phyloP scores from a whole-genome alignment of 2,797 vertebrate species.

The Labeo calbasu region DNA sequence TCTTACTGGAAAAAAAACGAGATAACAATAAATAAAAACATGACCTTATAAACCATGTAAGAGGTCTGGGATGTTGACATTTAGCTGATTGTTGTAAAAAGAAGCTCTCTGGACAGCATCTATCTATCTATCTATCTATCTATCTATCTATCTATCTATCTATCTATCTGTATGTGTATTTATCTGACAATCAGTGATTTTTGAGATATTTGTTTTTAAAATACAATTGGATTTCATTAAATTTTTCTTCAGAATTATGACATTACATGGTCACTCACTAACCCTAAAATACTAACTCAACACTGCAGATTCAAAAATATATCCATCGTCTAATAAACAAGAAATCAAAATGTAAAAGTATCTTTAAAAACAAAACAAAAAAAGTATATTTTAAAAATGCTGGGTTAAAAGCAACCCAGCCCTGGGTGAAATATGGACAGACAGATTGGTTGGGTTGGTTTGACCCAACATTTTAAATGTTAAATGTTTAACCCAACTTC shows the following conservation, averaged over 20 bases:
- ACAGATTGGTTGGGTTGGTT: no score
- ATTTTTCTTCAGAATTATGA: background rate
- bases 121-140: background rate
- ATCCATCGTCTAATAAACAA: background rate
- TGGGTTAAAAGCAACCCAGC: no score
- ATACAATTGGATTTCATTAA: background rate
- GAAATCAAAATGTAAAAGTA: background rate
- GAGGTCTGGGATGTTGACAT: constrained; percentile 34
- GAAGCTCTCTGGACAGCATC: constrained; percentile 10
- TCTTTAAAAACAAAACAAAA: background rate
- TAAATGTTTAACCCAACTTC: no score
- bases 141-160: background rate
- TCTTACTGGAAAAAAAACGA: constrained; percentile 23
- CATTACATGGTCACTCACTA: background rate
- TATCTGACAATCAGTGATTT: background rate
- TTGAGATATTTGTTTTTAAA: background rate
- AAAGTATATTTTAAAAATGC: background rate
- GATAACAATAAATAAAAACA: constrained; percentile 37
- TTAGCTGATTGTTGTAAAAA: constrained; percentile 38
- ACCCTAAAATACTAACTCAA: background rate
- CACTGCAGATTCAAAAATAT: background rate
- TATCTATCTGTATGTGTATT: background rate
- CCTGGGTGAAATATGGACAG: no score
- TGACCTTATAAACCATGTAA: constrained; percentile 59
- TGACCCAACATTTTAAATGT: no score